Conservation (phyloP, 2,888 invertebrate species). For the Epistrophe eligans region DNA sequence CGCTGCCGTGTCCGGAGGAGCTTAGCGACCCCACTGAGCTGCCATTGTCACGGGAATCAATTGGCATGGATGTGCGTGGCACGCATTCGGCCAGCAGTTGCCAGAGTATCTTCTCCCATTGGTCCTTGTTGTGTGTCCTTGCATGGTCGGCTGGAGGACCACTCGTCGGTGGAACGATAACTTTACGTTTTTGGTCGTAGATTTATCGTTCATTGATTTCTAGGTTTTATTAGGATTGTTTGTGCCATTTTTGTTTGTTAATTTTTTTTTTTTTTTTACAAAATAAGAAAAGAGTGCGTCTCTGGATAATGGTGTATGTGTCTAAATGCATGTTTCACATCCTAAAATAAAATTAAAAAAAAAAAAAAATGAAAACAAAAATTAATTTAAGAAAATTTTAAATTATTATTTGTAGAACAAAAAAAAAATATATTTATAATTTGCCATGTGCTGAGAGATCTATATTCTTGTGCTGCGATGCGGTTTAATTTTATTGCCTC, state of each 20-base stretch:
- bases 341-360: conserved; percentile 25
- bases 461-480: conserved; percentile 43
- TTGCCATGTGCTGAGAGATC: conserved; percentile 40
- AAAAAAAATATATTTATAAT: conserved; percentile 16
- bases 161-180: conserved; percentile 47
- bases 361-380: conserved; percentile 7
- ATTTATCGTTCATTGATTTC: conserved; percentile 45
- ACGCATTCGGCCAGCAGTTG: conserved; percentile 69
- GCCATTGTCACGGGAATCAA: conserved; percentile 86
- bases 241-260: neutral
- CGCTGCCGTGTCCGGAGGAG: conserved; percentile 86
- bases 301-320: conserved; percentile 58
- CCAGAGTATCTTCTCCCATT: conserved; percentile 41
- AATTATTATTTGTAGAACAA: conserved; percentile 11
- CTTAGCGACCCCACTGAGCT: conserved; percentile 87
- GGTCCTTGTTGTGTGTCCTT: conserved; percentile 52
- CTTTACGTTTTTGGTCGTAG: conserved; percentile 63
- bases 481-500: conserved; percentile 40
- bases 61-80: conserved; percentile 82
- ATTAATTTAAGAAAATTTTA: conserved; percentile 2
- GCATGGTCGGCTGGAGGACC: conserved; percentile 37
- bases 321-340: conserved; percentile 59
- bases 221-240: conserved; percentile 12
- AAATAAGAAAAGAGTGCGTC: conserved; percentile 40
- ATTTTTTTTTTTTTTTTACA: conserved; percentile 19